A percentile compares a stretch with the other conserved stretches of the same genome.
phyloP scores from a whole-genome alignment of 2,113 vertebrate species.

The Cephalopholis sonnerati region DNA sequence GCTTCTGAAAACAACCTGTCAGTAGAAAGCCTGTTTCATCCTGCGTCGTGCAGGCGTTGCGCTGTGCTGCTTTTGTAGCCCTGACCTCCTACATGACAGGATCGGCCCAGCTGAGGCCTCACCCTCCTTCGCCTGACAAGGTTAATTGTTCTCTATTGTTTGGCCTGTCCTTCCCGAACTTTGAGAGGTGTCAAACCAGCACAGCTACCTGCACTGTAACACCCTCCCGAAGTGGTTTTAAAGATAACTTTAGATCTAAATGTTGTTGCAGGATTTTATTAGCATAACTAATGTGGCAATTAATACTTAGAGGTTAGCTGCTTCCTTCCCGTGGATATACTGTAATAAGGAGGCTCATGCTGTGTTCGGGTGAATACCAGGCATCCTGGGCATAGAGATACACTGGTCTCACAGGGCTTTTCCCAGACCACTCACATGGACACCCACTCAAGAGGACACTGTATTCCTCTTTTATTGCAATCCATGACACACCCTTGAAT shows the following conservation, averaged over 20 bases:
- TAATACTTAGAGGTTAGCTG: slow-evolving; percentile 25
- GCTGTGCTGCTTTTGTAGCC: slow-evolving; percentile 69
- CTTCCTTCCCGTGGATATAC: neutral
- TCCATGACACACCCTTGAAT: neutral
- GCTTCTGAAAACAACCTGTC: slow-evolving; percentile 83
- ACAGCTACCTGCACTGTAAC: slow-evolving; percentile 41
- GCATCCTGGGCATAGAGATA: slow-evolving; percentile 48
- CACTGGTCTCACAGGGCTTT: slow-evolving; percentile 38
- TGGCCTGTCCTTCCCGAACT: slow-evolving; percentile 63
- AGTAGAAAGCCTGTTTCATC: slow-evolving; percentile 73
- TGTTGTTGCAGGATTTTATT: slow-evolving; percentile 49
- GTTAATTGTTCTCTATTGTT: slow-evolving; percentile 79
- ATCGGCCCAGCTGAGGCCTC: slow-evolving; percentile 59
- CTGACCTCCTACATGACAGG: slow-evolving; percentile 78
- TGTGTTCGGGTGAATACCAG: neutral
- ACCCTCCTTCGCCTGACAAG: slow-evolving; percentile 73
- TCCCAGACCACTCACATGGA: slow-evolving; percentile 43
- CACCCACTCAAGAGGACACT: slow-evolving; percentile 49
- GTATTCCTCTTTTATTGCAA: slow-evolving; percentile 22
- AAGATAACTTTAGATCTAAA: slow-evolving; percentile 48
- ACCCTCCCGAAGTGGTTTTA: slow-evolving; percentile 14
- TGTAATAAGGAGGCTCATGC: neutral
- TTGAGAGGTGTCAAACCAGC: slow-evolving; percentile 65
- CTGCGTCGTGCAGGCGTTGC: slow-evolving; percentile 40
- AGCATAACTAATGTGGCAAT: slow-evolving; percentile 47